These are phyloP conservation scores for Chaenodraco wilsoni DNA, from an alignment of 2,797 vertebrate species.

Conservation along the genomic window DNA sequence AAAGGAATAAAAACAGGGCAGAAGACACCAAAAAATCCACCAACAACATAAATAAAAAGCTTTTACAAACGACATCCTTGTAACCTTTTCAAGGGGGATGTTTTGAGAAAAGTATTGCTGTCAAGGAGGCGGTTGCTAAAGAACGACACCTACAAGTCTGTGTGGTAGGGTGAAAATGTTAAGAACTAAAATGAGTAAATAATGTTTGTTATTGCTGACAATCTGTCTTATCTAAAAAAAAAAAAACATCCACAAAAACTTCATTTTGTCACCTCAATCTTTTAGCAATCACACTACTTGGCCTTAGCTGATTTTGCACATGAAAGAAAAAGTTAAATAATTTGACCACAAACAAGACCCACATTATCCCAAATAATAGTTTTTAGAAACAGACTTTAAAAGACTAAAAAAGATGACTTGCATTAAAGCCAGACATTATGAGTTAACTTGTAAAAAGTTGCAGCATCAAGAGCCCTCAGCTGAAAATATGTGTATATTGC, in stretches of 20 bases:
- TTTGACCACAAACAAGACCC: not conserved
- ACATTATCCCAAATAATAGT: conserved; percentile 22
- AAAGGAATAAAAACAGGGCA: conserved; percentile 30
- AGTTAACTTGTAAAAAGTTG: conserved; percentile 23
- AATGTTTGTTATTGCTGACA: conserved; percentile 37
- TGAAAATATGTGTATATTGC: conserved; percentile 3
- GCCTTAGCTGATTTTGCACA: conserved; percentile 26
- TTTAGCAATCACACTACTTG: conserved; percentile 29
- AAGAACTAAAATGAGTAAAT: conserved; percentile 30
- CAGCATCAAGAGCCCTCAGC: conserved; percentile 32
- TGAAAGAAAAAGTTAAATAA: conserved; percentile 12
- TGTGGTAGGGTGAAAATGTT: not conserved
- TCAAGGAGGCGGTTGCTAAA: conserved; percentile 8
- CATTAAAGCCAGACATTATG: conserved; percentile 29
- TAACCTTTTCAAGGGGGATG: conserved; percentile 11
- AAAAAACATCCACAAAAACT: conserved; percentile 14
- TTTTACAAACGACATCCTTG: conserved; percentile 14
- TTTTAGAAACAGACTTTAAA: conserved; percentile 23
- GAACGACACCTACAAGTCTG: conserved; percentile 13
- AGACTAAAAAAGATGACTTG: conserved; percentile 24
- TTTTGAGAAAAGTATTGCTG: conserved; percentile 1
- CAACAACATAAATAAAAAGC: conserved; percentile 35
- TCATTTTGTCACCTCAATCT: not conserved
- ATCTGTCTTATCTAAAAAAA: conserved; percentile 32
- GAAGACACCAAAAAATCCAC: conserved; percentile 20